Evolutionary conservation across 2,888 invertebrate species (phyloP).

Genomic region (Sympetrum striolatum): DNA sequence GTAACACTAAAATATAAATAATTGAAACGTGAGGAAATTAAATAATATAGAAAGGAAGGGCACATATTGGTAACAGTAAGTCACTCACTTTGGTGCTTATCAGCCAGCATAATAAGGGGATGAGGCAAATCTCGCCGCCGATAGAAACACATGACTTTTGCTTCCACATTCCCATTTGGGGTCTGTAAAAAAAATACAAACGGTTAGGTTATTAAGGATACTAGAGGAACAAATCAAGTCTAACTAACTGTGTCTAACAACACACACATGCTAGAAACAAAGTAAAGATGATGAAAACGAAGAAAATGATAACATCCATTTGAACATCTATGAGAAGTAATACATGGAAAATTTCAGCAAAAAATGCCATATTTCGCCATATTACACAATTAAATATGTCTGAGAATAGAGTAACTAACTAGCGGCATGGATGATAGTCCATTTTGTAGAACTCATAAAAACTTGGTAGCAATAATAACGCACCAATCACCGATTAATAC

Average conservation of each 20-base stretch:
- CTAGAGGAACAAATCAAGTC: too few relatives aligned
- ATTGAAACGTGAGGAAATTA: not conserved
- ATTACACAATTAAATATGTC: too few relatives aligned
- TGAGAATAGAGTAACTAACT: too few relatives aligned
- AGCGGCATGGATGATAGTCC: too few relatives aligned
- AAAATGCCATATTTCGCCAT: too few relatives aligned
- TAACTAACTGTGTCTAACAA: too few relatives aligned
- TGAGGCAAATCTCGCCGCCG: slow-evolving; percentile 96
- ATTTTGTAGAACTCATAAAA: not conserved
- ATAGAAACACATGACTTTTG: slow-evolving; percentile 99
- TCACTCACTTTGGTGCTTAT: slow-evolving; percentile 96
- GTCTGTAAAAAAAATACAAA: slow-evolving; percentile 67
- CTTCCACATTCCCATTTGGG: slow-evolving; percentile 97
- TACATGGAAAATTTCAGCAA: too few relatives aligned
- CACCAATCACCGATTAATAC: not conserved
- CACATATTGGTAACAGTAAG: not conserved
- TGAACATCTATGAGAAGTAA: too few relatives aligned
- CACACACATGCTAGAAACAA: too few relatives aligned
- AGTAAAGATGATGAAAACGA: too few relatives aligned
- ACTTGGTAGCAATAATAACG: not conserved
- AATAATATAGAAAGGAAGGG: not conserved
- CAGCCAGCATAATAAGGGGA: slow-evolving; percentile 95
- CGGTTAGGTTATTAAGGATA: not conserved
- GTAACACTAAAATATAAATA: not conserved
- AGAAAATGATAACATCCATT: too few relatives aligned